Percentiles rank a stretch among this genome's conserved stretches.
Evolutionary conservation across 2,113 vertebrate genomes (phyloP).

Genomic region (Pogona vitticeps): DNA sequence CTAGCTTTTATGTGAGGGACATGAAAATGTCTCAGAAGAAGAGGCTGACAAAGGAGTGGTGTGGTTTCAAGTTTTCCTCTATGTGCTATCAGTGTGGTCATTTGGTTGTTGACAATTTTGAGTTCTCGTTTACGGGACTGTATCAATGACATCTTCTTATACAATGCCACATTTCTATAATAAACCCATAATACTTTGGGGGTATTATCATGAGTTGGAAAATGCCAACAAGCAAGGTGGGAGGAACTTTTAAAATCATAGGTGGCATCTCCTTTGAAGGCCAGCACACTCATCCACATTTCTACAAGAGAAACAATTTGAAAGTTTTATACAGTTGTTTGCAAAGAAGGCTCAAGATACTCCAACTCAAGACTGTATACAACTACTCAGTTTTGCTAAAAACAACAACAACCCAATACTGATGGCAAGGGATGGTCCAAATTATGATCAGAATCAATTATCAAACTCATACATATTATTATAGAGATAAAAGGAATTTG

Average conservation of each 20-base stretch:
- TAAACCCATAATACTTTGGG: background rate
- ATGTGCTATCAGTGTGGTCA: background rate
- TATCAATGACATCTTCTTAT: background rate
- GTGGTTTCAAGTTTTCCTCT: background rate
- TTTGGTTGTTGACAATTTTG: background rate
- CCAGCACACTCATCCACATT: background rate
- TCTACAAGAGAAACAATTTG: too few species aligned
- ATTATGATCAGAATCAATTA: too few species aligned
- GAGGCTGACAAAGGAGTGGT: background rate
- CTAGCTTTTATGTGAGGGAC: conserved; percentile 20
- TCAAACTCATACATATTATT: too few species aligned
- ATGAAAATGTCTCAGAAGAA: conserved; percentile 28
- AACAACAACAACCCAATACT: too few species aligned
- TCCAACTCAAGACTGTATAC: too few species aligned
- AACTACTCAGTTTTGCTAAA: too few species aligned
- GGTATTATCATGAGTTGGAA: background rate
- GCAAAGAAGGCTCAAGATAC: too few species aligned
- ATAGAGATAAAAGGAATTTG: too few species aligned
- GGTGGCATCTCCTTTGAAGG: background rate
- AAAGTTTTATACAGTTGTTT: too few species aligned
- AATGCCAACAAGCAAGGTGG: background rate
- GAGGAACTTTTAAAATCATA: background rate
- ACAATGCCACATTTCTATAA: background rate
- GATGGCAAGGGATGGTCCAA: too few species aligned
- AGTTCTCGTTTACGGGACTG: background rate